A percentile compares a stretch with the other conserved stretches of the same genome.
These are phyloP conservation scores for Drosophila mayri DNA, from an alignment of 1,140 invertebrate species.

Conservation along the genomic window DNA sequence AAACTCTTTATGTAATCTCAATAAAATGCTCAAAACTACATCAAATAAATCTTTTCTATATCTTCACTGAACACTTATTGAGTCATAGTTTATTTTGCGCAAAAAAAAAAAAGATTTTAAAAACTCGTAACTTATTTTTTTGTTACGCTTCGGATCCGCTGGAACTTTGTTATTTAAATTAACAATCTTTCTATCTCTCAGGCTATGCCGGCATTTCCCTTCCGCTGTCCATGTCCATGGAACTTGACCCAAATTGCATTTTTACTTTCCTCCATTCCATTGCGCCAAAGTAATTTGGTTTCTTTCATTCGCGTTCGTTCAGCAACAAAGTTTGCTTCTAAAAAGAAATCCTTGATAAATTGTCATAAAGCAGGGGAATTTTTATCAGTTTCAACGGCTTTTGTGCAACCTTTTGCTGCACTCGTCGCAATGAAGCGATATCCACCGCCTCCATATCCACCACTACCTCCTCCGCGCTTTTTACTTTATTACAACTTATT, in stretches of 20 bases:
- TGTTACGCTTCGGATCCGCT: neutral
- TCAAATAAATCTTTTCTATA: neutral
- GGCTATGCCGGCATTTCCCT: neutral
- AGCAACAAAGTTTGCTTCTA: constrained; percentile 35
- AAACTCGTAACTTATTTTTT: neutral
- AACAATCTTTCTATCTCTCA: constrained; percentile 1
- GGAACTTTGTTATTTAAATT: constrained; percentile 28
- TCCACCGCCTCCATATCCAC: neutral
- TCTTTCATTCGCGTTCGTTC: constrained; percentile 13
- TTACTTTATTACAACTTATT: constrained; percentile 27
- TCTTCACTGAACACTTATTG: neutral
- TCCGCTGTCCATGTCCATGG: neutral
- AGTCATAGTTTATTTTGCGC: neutral
- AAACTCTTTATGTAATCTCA: too few species aligned
- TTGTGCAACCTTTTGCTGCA: constrained; percentile 40
- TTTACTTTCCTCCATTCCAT: constrained; percentile 25
- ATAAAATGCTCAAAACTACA: neutral
- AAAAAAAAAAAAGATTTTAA: too few species aligned
- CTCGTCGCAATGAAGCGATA: constrained; percentile 21
- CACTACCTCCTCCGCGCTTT: neutral
- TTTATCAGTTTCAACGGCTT: constrained; percentile 29
- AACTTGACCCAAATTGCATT: constrained; percentile 41
- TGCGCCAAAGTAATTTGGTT: constrained; percentile 13
- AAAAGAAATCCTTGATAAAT: constrained; percentile 45
- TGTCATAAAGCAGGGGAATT: constrained; percentile 29